phyloP scores from a whole-genome alignment of 2,113 vertebrate genomes.

The Shinisaurus crocodilurus region DNA sequence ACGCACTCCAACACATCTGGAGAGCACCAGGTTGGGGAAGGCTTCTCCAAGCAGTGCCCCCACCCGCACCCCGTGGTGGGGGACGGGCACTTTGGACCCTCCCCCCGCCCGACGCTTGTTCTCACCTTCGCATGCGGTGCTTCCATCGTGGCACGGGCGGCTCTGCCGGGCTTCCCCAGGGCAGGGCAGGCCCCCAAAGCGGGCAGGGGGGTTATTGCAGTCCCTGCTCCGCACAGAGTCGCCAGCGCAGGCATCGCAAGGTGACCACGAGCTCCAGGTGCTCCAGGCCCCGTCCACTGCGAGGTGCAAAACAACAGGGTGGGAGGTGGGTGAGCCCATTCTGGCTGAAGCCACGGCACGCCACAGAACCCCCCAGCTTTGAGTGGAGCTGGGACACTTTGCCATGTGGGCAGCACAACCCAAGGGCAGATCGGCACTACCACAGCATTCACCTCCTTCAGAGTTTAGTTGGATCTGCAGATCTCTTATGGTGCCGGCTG shows the following conservation, averaged over 20 bases:
- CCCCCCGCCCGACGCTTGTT: fast-evolving
- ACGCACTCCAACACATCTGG: no score
- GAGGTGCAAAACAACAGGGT: neutral
- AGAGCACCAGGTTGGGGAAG: no score
- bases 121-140: slow-evolving; percentile 81
- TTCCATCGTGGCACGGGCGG: slow-evolving; percentile 78
- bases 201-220: slow-evolving; percentile 81
- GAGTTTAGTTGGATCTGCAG: no score
- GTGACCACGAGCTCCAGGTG: slow-evolving; percentile 83
- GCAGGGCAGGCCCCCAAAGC: slow-evolving; percentile 84
- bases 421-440: fast-evolving
- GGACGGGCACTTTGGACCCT: neutral
- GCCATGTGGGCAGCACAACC: neutral
- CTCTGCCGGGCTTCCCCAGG: slow-evolving; percentile 80
- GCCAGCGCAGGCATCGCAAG: slow-evolving; percentile 79
- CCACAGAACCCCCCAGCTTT: neutral
- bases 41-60: neutral
- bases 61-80: no score
- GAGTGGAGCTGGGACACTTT: neutral
- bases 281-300: slow-evolving; percentile 86
- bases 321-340: neutral
- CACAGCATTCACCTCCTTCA: neutral
- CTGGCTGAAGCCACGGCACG: neutral
- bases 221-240: slow-evolving; percentile 74
- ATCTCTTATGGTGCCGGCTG: no score